Percentiles rank a stretch among this genome's conserved stretches.
phyloP scores from a whole-genome alignment of 2,113 vertebrate genomes.

The Charadrius vociferus region DNA sequence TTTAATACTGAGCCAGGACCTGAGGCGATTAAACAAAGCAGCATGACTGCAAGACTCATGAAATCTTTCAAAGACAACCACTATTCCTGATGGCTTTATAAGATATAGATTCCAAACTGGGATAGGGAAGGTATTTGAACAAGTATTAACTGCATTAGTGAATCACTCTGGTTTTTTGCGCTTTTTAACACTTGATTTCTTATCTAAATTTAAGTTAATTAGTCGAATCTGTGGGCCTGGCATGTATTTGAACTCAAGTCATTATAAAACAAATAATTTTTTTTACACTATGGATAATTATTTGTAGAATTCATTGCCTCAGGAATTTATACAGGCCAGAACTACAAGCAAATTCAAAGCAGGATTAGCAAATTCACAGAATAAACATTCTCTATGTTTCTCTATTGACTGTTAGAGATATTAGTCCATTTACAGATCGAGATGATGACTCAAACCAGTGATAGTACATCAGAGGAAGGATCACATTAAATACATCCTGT shows the following conservation, averaged over 20 bases:
- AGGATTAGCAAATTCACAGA: not conserved
- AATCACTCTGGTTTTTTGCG: not conserved
- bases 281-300: not conserved
- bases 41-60: accelerated
- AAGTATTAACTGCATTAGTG: not conserved
- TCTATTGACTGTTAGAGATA: not conserved
- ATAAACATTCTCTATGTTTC: not conserved
- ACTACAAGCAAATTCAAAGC: not conserved
- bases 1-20: not conserved
- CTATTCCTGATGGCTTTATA: not conserved
- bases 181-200: not conserved
- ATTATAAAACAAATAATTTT: not conserved
- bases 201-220: not conserved
- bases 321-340: not conserved
- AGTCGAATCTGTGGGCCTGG: not conserved
- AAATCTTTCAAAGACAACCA: not conserved
- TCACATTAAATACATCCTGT: not conserved
- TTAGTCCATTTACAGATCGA: not conserved
- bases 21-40: not conserved
- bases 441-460: not conserved
- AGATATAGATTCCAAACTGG: not conserved
- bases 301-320: not conserved
- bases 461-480: not conserved
- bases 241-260: not conserved
- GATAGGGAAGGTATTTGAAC: not conserved